Percentiles rank a stretch among this genome's conserved stretches.
These are phyloP conservation scores for Capreolus pygargus DNA, from an alignment of 2,113 vertebrate species.

Conservation along the genomic window DNA sequence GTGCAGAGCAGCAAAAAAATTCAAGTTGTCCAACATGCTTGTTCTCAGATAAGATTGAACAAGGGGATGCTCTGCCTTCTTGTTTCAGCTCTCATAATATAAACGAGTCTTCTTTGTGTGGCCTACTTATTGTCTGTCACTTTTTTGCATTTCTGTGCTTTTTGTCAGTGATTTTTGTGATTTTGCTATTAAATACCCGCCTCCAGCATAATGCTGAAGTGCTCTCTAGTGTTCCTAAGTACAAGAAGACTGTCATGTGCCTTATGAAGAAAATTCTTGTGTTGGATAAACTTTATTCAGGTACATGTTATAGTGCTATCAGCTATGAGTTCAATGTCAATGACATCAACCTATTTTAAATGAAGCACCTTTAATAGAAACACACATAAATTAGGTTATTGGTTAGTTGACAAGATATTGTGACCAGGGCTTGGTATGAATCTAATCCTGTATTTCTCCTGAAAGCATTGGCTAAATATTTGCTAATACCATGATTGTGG, in stretches of 20 bases:
- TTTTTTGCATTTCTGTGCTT: background rate
- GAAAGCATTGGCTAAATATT: background rate
- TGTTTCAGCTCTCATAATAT: background rate
- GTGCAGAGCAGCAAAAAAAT: background rate
- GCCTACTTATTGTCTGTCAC: background rate
- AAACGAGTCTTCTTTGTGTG: background rate
- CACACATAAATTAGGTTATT: background rate
- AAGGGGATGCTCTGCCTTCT: background rate
- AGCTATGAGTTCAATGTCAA: background rate
- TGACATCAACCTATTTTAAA: background rate
- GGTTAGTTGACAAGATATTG: background rate
- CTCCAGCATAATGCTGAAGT: background rate
- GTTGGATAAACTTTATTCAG: background rate
- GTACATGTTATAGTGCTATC: background rate
- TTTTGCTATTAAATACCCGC: background rate
- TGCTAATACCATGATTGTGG: background rate
- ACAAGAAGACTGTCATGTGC: background rate
- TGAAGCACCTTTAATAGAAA: background rate
- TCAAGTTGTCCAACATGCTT: background rate
- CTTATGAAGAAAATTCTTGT: background rate
- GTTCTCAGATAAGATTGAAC: background rate
- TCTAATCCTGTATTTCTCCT: background rate
- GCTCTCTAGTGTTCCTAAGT: background rate
- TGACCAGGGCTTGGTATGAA: background rate
- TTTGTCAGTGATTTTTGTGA: background rate